phyloP scores from a whole-genome alignment of 2,888 invertebrate genomes.

The Uropetala carovei region DNA sequence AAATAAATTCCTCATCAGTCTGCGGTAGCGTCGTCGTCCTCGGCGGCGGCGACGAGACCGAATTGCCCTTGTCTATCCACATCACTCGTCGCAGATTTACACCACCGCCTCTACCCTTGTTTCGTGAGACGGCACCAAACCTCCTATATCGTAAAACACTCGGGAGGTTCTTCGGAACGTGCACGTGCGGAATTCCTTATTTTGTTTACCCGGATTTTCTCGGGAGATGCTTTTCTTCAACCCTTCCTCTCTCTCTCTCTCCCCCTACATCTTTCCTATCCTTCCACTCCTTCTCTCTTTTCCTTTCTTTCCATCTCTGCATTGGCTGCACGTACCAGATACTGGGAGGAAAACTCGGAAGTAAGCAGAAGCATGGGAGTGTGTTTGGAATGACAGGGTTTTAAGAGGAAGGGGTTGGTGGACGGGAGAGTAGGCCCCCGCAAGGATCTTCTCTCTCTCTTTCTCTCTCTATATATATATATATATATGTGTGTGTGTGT shows the following conservation, averaged over 20 bases:
- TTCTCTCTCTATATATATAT: background rate
- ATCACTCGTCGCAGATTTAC: slow-evolving; percentile 33
- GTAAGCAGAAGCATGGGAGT: background rate
- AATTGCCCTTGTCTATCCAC: background rate
- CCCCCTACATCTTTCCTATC: background rate
- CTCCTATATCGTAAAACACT: slow-evolving; percentile 42
- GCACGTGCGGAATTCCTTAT: slow-evolving; percentile 48
- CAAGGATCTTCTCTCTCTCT: background rate
- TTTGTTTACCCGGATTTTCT: slow-evolving; percentile 38
- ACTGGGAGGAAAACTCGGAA: background rate
- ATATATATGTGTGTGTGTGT: too few species aligned
- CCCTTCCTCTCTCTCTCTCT: background rate
- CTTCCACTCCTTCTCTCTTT: background rate
- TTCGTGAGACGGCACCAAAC: background rate
- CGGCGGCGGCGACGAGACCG: too few species aligned
- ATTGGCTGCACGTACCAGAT: slow-evolving; percentile 20
- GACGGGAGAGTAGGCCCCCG: background rate
- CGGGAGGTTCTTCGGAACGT: background rate
- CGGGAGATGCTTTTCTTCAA: background rate
- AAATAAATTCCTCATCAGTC: too few species aligned
- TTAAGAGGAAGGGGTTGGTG: background rate
- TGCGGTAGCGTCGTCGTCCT: too few species aligned
- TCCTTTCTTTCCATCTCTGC: background rate
- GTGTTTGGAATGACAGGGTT: background rate
- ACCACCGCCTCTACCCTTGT: slow-evolving; percentile 1